Evolutionary conservation across 2,797 vertebrate species (phyloP), one percentile per base, ranked within the genome.

Genomic region (Cyprinella venusta): DNA sequence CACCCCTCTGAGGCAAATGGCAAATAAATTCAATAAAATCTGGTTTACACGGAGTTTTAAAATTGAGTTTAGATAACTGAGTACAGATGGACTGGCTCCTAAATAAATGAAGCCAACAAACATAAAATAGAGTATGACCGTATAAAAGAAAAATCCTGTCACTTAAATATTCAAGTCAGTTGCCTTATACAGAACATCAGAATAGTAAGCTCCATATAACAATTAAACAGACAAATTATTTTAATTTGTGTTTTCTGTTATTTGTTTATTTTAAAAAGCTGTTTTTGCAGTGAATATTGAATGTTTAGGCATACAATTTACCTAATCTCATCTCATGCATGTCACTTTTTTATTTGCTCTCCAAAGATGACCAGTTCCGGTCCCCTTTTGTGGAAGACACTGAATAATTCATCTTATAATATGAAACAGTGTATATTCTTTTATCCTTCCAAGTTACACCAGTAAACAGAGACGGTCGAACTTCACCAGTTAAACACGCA

Each of bases 1-100:
- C 12, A 54, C 45, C 33, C 61, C 80, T 75, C 63, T 30, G 45
- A 82, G 71, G 61, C 69, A 82, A 72, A 84, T 33, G 26, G 30
- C 13, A 84, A 54, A 6, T 79, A n/a, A 81, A 79, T 33, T 78
- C 24, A 81, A 56, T 54, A 79, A 63, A 76, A 76, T 76, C 38
- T 50, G 24, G 50, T 85, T 63, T 67, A 40, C 19, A 50, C 8
- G 16, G 45, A 75, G 71, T 65, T 76, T 82, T 40, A 52, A 67
- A 67, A 67, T 69, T 30, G 1, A 67, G 33, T 75, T 75, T 48
- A 81, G 33, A 68, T 54, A 78, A 78, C 30, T 61, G 30, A 8
- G 0, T 18, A 2, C 21, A 75, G 80, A 74, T 50, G 30, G 42
- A 76, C n/a, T 67, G 61, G 16, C 70, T 74, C 59, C 52, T 48